phyloP scores from a whole-genome alignment of 1,140 invertebrate species.

The Pseudomyrmex sp. region DNA sequence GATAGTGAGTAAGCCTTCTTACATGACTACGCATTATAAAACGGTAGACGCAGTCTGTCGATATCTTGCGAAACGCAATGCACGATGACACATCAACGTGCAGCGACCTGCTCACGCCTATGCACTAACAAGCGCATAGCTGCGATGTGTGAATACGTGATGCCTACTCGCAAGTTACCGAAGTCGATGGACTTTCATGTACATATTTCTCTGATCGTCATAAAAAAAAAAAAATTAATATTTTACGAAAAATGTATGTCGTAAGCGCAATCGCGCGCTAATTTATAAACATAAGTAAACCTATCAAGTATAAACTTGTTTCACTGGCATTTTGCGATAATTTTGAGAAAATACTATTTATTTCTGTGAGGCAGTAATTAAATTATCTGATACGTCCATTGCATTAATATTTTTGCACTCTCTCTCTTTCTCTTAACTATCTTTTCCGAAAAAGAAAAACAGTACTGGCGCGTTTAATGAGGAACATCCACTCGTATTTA shows the following conservation, averaged over 20 bases:
- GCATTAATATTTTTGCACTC: background rate
- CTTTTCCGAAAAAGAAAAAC: conserved; percentile 17
- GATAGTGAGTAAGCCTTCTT: conserved; percentile 44
- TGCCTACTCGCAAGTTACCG: conserved; percentile 63
- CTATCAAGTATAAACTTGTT: too few relatives aligned
- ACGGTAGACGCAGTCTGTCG: conserved; percentile 67
- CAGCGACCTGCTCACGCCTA: conserved; percentile 75
- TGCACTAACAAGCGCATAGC: conserved; percentile 60
- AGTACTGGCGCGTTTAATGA: conserved; percentile 10
- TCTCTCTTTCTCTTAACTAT: background rate
- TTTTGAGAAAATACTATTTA: background rate
- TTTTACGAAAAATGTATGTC: background rate
- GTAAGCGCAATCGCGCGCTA: background rate
- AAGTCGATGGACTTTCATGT: conserved; percentile 36
- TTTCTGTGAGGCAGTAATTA: background rate
- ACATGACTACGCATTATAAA: conserved; percentile 57
- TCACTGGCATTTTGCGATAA: background rate
- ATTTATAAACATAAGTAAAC: too few relatives aligned
- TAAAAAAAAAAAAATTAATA: background rate
- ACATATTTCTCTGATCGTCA: background rate
- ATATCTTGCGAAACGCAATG: conserved; percentile 71
- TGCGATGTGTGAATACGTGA: conserved; percentile 44
- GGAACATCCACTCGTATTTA: background rate
- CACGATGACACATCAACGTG: conserved; percentile 72
- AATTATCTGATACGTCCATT: background rate